Evolutionary conservation across 2,113 vertebrate genomes (phyloP).

Genomic region (Bubo bubo): DNA sequence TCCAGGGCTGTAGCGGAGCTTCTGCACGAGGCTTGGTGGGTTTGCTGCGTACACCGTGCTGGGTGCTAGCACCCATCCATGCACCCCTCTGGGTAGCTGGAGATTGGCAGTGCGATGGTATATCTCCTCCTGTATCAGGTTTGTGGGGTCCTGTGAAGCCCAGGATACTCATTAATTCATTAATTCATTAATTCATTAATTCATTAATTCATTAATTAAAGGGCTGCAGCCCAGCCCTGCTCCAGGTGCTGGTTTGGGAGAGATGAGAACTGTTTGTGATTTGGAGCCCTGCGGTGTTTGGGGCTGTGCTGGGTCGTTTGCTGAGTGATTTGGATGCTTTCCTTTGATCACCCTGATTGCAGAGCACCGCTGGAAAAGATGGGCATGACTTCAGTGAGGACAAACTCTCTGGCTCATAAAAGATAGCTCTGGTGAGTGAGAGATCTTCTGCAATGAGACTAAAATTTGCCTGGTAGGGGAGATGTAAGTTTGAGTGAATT

Average conservation of each 20-base stretch:
- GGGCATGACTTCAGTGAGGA: neutral
- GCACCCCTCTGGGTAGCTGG: neutral
- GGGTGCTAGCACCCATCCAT: neutral
- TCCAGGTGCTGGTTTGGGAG: neutral
- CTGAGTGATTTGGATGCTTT: neutral
- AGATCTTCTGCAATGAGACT: neutral
- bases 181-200: neutral
- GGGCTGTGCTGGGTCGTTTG: neutral
- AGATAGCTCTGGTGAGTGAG: neutral
- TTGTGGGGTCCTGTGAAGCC: neutral
- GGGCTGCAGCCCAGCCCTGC: neutral
- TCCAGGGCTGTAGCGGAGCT: neutral
- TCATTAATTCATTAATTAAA: neutral
- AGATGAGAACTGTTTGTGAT: neutral
- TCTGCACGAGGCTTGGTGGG: accelerated
- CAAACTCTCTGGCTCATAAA: neutral
- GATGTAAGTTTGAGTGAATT: neutral
- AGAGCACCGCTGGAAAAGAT: neutral
- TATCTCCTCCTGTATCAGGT: neutral
- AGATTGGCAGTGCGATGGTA: accelerated
- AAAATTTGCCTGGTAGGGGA: neutral
- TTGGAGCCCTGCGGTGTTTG: accelerated
- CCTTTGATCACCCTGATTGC: neutral
- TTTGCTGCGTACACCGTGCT: neutral
- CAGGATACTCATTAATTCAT: neutral